Percentiles rank a stretch among this genome's conserved stretches.
Conservation (phyloP, 2,113 vertebrate genomes). For the Microtus pennsylvanicus region DNA sequence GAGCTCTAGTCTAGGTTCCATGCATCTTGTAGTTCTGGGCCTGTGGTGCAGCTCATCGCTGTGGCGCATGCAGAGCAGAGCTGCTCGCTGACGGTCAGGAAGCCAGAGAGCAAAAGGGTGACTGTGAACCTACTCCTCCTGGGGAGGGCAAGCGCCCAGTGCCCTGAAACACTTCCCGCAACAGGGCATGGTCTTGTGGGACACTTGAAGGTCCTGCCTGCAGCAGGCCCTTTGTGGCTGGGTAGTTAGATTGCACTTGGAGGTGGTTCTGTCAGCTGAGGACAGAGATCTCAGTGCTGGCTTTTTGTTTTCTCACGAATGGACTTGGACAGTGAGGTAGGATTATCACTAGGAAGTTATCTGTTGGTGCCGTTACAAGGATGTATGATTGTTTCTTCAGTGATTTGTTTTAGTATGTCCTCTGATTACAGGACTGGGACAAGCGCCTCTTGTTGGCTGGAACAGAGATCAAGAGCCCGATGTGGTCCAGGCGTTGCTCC, state of each 20-base stretch:
- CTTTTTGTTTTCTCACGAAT: neutral
- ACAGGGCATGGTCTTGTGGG: neutral
- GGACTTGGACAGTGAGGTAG: constrained; percentile 61
- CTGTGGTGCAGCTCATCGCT: neutral
- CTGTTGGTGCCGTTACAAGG: too few species aligned
- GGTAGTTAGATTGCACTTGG: fast-evolving
- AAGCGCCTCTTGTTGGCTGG: constrained; percentile 10
- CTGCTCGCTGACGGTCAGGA: neutral
- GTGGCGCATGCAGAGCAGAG: neutral
- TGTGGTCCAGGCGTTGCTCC: constrained; percentile 92
- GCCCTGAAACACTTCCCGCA: neutral
- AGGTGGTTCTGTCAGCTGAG: fast-evolving
- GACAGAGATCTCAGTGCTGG: neutral
- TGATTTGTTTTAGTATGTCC: neutral
- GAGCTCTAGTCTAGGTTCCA: neutral
- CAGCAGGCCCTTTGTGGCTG: neutral
- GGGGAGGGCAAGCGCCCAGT: neutral
- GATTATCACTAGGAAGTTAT: fast-evolving
- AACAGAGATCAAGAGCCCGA: constrained; percentile 74
- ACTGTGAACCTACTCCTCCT: neutral
- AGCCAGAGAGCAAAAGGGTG: neutral
- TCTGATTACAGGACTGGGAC: constrained; percentile 2
- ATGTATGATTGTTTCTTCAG: constrained; percentile 75
- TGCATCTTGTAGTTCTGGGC: neutral
- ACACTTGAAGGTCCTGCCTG: neutral